Evolutionary conservation across 2,888 invertebrate genomes (phyloP), one percentile per base, ranked within the genome.

Genomic region (Leucophenga montana): DNA sequence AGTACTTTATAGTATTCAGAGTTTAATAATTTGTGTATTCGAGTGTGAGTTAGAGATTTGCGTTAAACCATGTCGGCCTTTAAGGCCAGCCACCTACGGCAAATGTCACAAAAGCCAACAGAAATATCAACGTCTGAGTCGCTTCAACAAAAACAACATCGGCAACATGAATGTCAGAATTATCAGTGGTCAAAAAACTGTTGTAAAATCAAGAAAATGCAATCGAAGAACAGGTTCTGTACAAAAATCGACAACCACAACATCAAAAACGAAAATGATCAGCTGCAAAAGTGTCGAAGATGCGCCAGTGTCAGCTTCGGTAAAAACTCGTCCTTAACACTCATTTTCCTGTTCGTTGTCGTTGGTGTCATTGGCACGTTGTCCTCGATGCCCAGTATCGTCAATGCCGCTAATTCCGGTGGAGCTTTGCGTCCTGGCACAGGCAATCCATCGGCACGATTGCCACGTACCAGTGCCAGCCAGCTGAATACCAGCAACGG

Each of bases 401-500:
- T 75, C 75, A 62, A 75, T 73, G 71, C 74, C 33, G 84, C 77
- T 48, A 82, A 75, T 39, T 78, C 77, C 59, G 79, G 79, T 67
- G 83, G 83, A 66, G 80, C 85, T 54, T 81, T 85, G 11, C 85
- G 89, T 68, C 84, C 88, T 66, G 86, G 85, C 67, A 87, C 86
- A 77, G 87, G 85, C 59, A 88, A 86, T 83, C 76, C 84, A 73
- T 86, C 91, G 79, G 88, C 91, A 61, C 89, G 91, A 59, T 87
- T 91, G 72, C 91, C 92, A 66, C 89, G 92, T 75, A 90, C 92
- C 76, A 91, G 92, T 85, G 90, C 92, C 77, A 91, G 89, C 77
- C 91, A 91, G 81, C 85, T 91, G 75, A 86, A 85, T 78, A 87
- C 85, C 83, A 88, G 85, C 66, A 83, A 78, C 53, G 69, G 70